Base-by-base conservation (phyloP, 1,140 invertebrate genomes). In the Homalodisca vitripennis region DNA sequence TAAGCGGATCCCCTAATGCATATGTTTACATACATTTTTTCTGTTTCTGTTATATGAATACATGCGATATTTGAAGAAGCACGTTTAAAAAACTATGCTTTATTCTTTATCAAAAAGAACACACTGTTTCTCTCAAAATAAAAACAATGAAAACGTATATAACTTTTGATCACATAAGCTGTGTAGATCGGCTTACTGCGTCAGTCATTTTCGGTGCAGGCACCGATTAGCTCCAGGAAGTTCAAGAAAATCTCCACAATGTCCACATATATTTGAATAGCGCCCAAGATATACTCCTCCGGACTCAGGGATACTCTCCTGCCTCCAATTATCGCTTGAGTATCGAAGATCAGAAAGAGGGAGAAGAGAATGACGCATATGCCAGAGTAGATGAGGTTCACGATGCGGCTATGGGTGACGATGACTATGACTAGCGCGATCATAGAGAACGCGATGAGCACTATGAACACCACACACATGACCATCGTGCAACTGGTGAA, bases 321-420 rank as follows among this genome's bases (percentile, higher is more conserved):
- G 20, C 87, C 88, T 55, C 89, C 89, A 77, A 90, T 83, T 3
- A 90, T 82, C 76, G 85, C 83, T 80, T 90, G 89, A 1, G 88
- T 85, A 74, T 91, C 87, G 73, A 84, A 87, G 47, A 86, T 84
- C 67, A 90, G 76, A 73, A 86, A 90, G 83, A 87, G 78, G 31
- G 79, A 77, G n/a, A 68, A 64, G 6, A 70, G 48, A 64, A 31
- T 62, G 14, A 57, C 24, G 22, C 66, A 30, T 1, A 67, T 31
- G 12, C 29, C 66, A 10, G 55, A 22, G 26, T 34, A 47, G 12
- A 65, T 41, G 14, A 65, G 12, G n/a, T 65, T 60, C 3, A 30
- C 55, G 10, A 60, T 27, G 22, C 27, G 22, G 29, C 55, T 60
- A 3, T 60, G 26, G 3, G 55, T 60, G 22, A 27, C 2, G 3